Base-by-base conservation (phyloP, 2,888 invertebrate species). In the Spisula subtruncata region DNA sequence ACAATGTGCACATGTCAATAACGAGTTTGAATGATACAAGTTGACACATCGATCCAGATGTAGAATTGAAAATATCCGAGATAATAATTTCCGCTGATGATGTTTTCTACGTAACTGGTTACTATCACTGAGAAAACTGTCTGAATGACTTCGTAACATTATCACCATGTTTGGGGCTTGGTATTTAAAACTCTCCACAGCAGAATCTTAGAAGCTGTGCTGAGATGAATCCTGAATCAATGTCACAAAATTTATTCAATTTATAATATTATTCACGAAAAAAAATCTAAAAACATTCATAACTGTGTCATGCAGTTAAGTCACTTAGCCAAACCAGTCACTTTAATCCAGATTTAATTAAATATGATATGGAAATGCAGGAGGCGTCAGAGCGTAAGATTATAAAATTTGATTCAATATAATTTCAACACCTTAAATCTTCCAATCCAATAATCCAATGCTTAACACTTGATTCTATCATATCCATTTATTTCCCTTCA, bases 61-160 rank as follows among this genome's bases (percentile, higher is more conserved):
- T n/a, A 92, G 89, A 20, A 92, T 84, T 1, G 81, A 51, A n/a
- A 91, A 25, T 82, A 92, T 91, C 86, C 92, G 90, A 46, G 90
- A 86, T 2, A 91, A 51, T 81, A 90, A n/a, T 81, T 81, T 90
- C 80, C 87, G 46, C 41, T 56, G 80, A 16, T 32, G 79, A 41
- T 84, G 54, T 29, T 84, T 85, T 18, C 87, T 83, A 4, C 79
- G 60, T 14, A 75, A 14, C 2, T 25, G 71, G 66, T 66, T 79
- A 18, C 71, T 75, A 32, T 89, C 89, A 86, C 92, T 90, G 79
- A 92, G 51, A 81, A 87, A 91, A 85, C 92, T 92, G 83, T 92
- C 92, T n/a, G 92, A 92, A 35, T 90, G 54, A 83, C 87, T 87
- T 79, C 90, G 60, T 2, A 60, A 20, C 56, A 86, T 83, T 18